Conservation (phyloP, 2,797 vertebrate genomes). For the Xiphorhynchus erythropygius region DNA sequence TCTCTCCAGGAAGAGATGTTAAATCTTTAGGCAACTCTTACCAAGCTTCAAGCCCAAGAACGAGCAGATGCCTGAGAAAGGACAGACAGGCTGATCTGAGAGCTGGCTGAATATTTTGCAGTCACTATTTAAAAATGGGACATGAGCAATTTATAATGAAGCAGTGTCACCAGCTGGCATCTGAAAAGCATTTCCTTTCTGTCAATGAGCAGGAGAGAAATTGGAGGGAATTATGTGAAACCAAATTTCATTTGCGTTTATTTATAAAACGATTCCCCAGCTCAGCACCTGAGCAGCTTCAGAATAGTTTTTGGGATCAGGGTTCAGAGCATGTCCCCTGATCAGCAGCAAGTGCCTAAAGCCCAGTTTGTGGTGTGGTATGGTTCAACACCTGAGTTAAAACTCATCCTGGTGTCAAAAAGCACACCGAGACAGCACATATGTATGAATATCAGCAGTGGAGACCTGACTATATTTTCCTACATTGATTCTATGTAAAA, state of each 20-base stretch:
- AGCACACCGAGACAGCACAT: not conserved
- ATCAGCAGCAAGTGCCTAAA: not conserved
- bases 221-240: not conserved
- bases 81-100: not conserved
- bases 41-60: not conserved
- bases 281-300: not conserved
- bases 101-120: not conserved
- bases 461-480: not conserved
- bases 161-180: constrained; percentile 69
- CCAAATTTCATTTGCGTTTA: not conserved
- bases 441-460: not conserved
- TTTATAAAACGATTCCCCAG: not conserved
- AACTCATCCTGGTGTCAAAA: not conserved
- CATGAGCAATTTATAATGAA: constrained; percentile 52
- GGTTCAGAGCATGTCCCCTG: not conserved
- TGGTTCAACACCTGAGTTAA: not conserved
- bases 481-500: not conserved
- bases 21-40: not conserved
- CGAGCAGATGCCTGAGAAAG: not conserved
- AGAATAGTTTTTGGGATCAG: not conserved
- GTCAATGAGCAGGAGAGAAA: not conserved
- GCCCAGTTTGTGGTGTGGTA: not conserved
- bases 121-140: not conserved
- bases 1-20: not conserved
- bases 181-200: constrained; percentile 44